phyloP scores from a whole-genome alignment of 2,113 vertebrate species.

The Prinia subflava region DNA sequence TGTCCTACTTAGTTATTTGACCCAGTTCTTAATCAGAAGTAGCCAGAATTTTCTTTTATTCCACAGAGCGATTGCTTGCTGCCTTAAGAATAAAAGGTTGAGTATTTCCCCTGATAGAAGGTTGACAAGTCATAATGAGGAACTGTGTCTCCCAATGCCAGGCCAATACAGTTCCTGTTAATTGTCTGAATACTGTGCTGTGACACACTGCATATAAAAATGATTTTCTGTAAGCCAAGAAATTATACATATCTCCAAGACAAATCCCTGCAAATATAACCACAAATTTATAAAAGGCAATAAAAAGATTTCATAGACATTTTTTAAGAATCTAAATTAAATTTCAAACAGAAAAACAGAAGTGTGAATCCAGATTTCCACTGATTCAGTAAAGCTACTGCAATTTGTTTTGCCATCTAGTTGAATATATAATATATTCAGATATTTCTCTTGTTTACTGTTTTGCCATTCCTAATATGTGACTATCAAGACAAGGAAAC shows the following conservation, averaged over 20 bases:
- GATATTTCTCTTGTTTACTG: background rate
- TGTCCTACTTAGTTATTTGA: conserved; percentile 56
- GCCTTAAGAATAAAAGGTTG: background rate
- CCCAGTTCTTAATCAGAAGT: conserved; percentile 52
- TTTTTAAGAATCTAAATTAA: background rate
- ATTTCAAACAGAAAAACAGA: background rate
- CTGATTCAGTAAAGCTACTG: background rate
- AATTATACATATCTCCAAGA: background rate
- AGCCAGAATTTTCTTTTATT: conserved; percentile 40
- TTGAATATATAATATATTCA: background rate
- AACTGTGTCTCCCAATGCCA: background rate
- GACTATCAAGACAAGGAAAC: background rate
- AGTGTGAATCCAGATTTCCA: background rate
- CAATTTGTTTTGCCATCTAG: background rate
- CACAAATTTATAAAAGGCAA: background rate
- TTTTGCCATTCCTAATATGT: background rate
- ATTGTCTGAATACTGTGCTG: background rate
- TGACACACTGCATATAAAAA: background rate
- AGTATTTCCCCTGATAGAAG: conserved; percentile 31
- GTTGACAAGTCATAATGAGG: background rate
- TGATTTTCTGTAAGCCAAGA: background rate
- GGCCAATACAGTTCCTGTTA: background rate
- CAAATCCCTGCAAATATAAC: background rate
- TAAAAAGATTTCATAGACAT: background rate
- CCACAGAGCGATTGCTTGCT: background rate